Percentiles rank a stretch among this genome's conserved stretches.
Conservation (phyloP, 2,888 invertebrate species). For the Eudemis profundana region DNA sequence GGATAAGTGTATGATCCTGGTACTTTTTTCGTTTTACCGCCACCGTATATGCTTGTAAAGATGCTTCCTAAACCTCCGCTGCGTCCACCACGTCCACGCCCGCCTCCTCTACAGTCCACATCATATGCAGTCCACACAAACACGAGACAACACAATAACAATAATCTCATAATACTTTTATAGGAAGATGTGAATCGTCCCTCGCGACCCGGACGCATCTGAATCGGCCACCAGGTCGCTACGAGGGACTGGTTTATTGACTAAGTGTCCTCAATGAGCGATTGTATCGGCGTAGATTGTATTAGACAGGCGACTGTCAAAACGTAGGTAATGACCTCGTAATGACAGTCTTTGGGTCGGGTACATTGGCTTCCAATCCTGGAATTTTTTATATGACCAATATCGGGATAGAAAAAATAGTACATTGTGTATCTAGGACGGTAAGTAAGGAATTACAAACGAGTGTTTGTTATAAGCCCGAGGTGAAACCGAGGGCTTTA, state of each 20-base stretch:
- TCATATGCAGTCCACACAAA: neutral
- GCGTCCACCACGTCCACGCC: neutral
- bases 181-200: neutral
- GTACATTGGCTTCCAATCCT: too few species aligned
- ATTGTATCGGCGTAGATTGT: neutral
- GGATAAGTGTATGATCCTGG: neutral
- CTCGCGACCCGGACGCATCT: neutral
- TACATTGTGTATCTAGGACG: too few species aligned
- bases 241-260: neutral
- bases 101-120: neutral
- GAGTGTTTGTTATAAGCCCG: too few species aligned
- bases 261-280: neutral
- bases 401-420: too few species aligned
- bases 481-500: too few species aligned
- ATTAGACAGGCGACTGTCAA: neutral
- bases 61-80: neutral
- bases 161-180: neutral
- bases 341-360: too few species aligned
- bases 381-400: too few species aligned
- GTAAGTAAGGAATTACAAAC: too few species aligned
- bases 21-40: neutral
- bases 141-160: neutral
- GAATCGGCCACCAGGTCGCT: neutral
- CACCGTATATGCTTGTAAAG: neutral
- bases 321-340: neutral